These are phyloP conservation scores for Schlechtendalia chinensis DNA, from an alignment of 1,140 invertebrate genomes.

Conservation along the genomic window DNA sequence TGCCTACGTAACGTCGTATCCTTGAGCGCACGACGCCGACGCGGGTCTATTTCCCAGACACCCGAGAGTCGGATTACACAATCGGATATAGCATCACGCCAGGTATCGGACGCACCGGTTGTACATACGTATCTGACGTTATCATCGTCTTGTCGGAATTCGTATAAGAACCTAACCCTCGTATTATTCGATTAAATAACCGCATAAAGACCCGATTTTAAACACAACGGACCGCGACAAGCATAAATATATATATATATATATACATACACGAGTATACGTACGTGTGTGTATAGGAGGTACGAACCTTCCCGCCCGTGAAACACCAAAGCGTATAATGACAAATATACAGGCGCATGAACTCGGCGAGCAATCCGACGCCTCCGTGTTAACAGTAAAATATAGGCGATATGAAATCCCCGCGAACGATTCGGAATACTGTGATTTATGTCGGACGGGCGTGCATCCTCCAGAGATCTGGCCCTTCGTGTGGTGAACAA, in stretches of 20 bases:
- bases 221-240: neutral
- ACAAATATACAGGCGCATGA: neutral
- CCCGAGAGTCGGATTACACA: constrained; percentile 1
- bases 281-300: neutral
- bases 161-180: neutral
- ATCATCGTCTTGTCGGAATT: constrained; percentile 4
- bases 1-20: neutral
- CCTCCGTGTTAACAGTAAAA: neutral
- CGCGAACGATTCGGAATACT: neutral
- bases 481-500: neutral
- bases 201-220: neutral
- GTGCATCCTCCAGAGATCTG: neutral
- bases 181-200: neutral
- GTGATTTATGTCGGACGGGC: constrained; percentile 1
- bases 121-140: neutral
- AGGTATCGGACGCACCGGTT: neutral
- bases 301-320: no score
- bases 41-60: neutral
- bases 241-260: neutral
- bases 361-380: neutral
- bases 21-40: neutral
- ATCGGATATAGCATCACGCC: neutral
- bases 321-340: neutral
- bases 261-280: neutral
- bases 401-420: neutral